Evolutionary conservation across 2,888 invertebrate genomes (phyloP).

Genomic region (Theretra japonica): DNA sequence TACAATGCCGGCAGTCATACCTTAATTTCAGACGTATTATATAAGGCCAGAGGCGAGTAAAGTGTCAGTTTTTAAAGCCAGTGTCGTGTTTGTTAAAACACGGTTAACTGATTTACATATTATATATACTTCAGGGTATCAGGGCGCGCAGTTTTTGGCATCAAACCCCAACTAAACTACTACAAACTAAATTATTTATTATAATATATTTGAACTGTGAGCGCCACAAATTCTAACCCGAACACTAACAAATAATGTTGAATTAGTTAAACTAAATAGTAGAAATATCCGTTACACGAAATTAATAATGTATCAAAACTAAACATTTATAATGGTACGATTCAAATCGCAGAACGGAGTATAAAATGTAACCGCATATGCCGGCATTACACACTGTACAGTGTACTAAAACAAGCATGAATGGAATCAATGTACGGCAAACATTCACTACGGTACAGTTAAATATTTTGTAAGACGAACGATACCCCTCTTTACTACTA

Average conservation of each 20-base stretch:
- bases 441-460: not conserved
- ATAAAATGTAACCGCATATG: slow-evolving; percentile 3
- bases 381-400: slow-evolving; percentile 9
- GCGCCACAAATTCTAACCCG: no score
- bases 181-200: no score
- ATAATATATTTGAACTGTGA: no score
- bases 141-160: no score
- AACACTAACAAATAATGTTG: not conserved
- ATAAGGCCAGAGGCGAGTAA: no score
- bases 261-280: not conserved
- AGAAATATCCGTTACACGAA: not conserved
- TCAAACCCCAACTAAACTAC: no score
- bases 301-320: slow-evolving; percentile 1
- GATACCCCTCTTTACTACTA: not conserved
- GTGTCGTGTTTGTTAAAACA: no score
- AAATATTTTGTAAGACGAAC: not conserved
- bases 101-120: no score
- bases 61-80: no score
- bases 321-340: not conserved
- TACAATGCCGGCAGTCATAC: no score
- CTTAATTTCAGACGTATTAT: no score
- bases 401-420: slow-evolving; percentile 14
- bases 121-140: no score
- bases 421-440: slow-evolving; percentile 13
- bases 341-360: not conserved